Evolutionary conservation across 1,140 invertebrate genomes (phyloP).

Genomic region (Monochamus saltuarius): DNA sequence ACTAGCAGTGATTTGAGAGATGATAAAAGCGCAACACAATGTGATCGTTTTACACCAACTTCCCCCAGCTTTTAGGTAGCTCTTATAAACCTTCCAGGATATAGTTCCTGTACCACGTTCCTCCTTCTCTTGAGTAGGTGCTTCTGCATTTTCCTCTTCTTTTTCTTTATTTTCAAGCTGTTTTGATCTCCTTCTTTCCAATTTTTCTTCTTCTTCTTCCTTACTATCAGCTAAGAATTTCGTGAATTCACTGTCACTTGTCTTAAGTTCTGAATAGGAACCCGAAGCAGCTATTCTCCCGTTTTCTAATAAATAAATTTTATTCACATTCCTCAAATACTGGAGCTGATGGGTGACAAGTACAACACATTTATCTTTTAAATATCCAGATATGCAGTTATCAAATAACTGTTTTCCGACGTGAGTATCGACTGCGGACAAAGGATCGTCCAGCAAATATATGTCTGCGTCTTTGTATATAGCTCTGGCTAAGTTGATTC

Average conservation of each 20-base stretch:
- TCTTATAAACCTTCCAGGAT: constrained; percentile 57
- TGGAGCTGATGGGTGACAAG: constrained; percentile 88
- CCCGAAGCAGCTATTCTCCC: constrained; percentile 59
- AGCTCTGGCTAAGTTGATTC: constrained; percentile 82
- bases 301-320: constrained; percentile 64
- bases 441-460: constrained; percentile 81
- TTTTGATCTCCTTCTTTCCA: constrained; percentile 9
- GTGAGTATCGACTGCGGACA: constrained; percentile 75
- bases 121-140: constrained; percentile 64
- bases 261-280: constrained; percentile 51
- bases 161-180: constrained; percentile 12
- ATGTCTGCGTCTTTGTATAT: constrained; percentile 79
- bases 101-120: constrained; percentile 54
- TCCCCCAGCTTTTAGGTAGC: constrained; percentile 62
- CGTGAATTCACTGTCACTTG: constrained; percentile 52
- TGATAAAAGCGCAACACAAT: constrained; percentile 56
- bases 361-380: constrained; percentile 71
- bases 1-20: constrained; percentile 64
- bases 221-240: constrained; percentile 57
- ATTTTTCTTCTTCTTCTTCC: constrained; percentile 52
- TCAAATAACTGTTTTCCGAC: constrained; percentile 70
- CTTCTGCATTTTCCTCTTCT: constrained; percentile 34
- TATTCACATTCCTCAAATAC: constrained; percentile 75
- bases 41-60: constrained; percentile 55
- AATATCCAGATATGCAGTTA: constrained; percentile 59